Base-by-base conservation (phyloP, 2,888 invertebrate genomes). In the Scaptomyza parva region DNA sequence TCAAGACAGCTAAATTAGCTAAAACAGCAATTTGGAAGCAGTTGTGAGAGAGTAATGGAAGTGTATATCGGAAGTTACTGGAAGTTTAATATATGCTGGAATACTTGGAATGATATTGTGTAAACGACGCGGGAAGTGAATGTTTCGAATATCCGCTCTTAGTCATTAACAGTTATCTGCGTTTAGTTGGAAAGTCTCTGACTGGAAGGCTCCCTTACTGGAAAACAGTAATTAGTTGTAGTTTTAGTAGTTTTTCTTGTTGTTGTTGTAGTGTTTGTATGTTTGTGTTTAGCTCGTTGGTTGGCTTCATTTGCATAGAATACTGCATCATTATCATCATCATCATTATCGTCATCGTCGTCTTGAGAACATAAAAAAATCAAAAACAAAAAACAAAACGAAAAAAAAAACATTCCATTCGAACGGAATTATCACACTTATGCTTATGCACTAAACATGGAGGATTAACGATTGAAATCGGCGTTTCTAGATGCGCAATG, bases 391-490 rank as follows among this genome's bases (percentile, higher is more conserved):
- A 2, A 14, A n/a, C 5, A 35, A 14, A 35, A 14, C 8, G 8
- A 8, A 35, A 17, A 17, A 37, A 61, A 59, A 33, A 66, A 66
- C 35, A 74, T 74, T 74, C 73, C 73, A 37, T 37, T 37, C 17
- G 26, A 44, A 14, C 44, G 78, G 85, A 86, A 78, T 86, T 80
- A 80, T 80, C 80, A 80, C 80, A 86, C 73, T 47, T 47, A 68
- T 76, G 81, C 85, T 79, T 80, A 76, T 71, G 53, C 62, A 47
- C 57, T 66, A 66, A 59, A 43, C 45, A 33, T 2, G 14, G 11
- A 22, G 44, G 54, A 9, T 52, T 40, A 30, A 17, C 26, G 50
- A 45, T 45, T 41, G 12, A 33, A 39, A 26, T 63, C 45, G 8
- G 35, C 22, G 33, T 33, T 26, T 8, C 33, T 81, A 66, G 61